Percentiles rank a stretch among this genome's conserved stretches.
phyloP scores from a whole-genome alignment of 2,113 vertebrate species.

The Pseudopodoces humilis region DNA sequence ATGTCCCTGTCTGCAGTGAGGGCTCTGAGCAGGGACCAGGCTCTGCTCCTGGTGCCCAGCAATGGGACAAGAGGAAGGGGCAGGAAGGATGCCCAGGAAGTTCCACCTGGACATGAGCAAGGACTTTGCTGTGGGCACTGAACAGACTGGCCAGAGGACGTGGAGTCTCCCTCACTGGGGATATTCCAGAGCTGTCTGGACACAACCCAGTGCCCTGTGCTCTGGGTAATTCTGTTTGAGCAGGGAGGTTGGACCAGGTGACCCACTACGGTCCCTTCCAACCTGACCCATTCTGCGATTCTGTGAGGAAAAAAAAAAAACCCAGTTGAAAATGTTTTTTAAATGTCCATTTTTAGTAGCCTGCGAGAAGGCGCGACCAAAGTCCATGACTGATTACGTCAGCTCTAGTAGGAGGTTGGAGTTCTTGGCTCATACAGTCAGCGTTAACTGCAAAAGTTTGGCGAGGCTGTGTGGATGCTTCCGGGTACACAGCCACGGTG shows the following conservation, averaged over 20 bases:
- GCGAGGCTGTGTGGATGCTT: neutral
- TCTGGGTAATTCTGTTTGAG: neutral
- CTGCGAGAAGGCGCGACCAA: fast-evolving
- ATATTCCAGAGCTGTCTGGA: neutral
- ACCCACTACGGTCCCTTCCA: neutral
- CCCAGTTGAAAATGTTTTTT: fast-evolving
- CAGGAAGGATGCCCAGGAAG: neutral
- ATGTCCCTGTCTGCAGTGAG: neutral
- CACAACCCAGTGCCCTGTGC: neutral
- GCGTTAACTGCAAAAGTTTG: neutral
- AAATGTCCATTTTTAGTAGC: neutral
- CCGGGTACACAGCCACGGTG: neutral
- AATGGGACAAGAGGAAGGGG: neutral
- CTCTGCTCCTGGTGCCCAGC: neutral
- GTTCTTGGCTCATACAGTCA: neutral
- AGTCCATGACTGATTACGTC: neutral
- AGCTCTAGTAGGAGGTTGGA: fast-evolving
- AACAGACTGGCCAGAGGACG: neutral
- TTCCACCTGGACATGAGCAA: neutral
- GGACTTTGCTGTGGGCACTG: neutral
- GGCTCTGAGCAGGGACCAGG: neutral
- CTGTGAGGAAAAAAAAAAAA: too few relatives aligned
- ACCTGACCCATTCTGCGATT: too few relatives aligned
- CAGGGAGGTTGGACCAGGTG: neutral
- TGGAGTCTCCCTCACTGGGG: neutral